These are phyloP conservation scores for Amazonetta brasiliensis DNA, from an alignment of 2,797 vertebrate genomes.

Conservation along the genomic window DNA sequence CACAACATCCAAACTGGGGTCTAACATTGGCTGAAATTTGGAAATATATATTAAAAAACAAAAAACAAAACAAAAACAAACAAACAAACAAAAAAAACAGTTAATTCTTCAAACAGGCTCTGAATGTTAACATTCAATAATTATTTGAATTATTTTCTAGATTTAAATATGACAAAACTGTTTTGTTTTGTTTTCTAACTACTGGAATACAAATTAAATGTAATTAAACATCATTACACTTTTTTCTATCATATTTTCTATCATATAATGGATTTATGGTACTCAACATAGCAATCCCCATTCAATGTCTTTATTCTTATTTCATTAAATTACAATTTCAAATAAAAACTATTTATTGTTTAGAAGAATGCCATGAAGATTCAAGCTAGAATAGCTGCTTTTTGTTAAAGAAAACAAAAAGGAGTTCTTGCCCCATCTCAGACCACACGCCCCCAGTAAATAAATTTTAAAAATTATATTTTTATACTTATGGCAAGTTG, in stretches of 20 bases:
- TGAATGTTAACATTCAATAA: neutral
- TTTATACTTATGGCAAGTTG: slow-evolving; percentile 69
- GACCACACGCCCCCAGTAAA: neutral
- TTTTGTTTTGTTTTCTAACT: neutral
- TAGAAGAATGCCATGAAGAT: slow-evolving; percentile 57
- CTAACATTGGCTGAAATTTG: neutral
- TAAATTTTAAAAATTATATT: slow-evolving; percentile 63
- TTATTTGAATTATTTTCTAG: neutral
- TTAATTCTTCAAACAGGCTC: neutral
- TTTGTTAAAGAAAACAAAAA: slow-evolving; percentile 32
- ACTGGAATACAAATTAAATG: neutral
- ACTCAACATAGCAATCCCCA: neutral
- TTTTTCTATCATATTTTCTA: slow-evolving; percentile 20
- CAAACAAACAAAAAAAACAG: neutral
- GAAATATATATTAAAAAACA: neutral
- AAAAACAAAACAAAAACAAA: neutral
- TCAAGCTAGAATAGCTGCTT: neutral
- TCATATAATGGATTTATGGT: neutral
- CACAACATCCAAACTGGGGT: neutral
- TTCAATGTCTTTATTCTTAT: slow-evolving; percentile 39
- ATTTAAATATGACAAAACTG: slow-evolving; percentile 42
- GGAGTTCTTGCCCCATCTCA: neutral
- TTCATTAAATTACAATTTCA: slow-evolving; percentile 52
- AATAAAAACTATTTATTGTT: neutral
- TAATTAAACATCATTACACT: neutral